Evolutionary conservation across 2,113 vertebrate genomes (phyloP), one percentile per base, ranked within the genome.

Genomic region (Arvicanthis niloticus): DNA sequence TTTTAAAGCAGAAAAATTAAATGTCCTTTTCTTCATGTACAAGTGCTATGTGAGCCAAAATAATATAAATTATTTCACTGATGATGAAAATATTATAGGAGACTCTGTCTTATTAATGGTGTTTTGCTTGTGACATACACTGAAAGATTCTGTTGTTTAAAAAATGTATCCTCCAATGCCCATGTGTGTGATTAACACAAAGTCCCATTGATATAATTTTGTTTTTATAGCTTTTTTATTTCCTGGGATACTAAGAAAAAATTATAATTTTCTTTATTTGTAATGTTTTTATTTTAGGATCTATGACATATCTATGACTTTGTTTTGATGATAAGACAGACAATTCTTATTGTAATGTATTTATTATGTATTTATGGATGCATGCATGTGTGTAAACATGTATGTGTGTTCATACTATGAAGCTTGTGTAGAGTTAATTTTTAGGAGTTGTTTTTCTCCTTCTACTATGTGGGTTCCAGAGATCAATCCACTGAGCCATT

Each of bases 31-130:
- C 11, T 22, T 67, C 13, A 72, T 53, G 24, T 16, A 4, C n/a
- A 58, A 53, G 11, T 21, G 73, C 5, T 15, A 45, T 5, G 7
- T 31, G 73, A 62, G 9, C 26, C 3, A 51, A 95, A 92, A 15
- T 26, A 85, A 92, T 85, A 3, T 68, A 95, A 94, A 51, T 85
- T 6, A 26, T 91, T 97, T 96, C 42, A 81, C 15, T 5, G 0
- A 86, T 42, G 40, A 76, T 51, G 24, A 22, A 45, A 89, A 26
- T 1, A 81, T 76, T 42, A 29, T 62, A 7, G 65, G 29, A 91
- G 21, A 37, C 65, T 26, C 5, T 73, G 53, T 87, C 62, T 80
- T 89, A 19, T 87, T 77, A 77, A 26, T 45, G 29, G 9, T 93
- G 40, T 7, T 42, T n/a, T 78, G 89, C 75, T 82, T n/a, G n/a